These are phyloP conservation scores for Onthophagus sagittarius DNA, from an alignment of 2,888 invertebrate species.

Conservation along the genomic window DNA sequence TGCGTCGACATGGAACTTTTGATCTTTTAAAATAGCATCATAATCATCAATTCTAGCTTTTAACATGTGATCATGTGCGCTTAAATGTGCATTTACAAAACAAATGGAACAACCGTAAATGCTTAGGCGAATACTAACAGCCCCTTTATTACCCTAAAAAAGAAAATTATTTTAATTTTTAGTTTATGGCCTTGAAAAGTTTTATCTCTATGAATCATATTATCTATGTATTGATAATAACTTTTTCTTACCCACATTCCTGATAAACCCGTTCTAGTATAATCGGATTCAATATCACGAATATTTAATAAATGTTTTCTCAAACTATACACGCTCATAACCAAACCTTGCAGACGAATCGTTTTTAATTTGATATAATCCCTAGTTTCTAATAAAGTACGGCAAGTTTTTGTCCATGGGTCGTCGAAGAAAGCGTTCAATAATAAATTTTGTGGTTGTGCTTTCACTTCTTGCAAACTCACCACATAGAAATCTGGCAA, in stretches of 20 bases:
- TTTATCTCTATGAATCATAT: neutral
- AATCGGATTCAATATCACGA: constrained; percentile 80
- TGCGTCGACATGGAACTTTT: constrained; percentile 72
- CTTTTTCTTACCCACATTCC: constrained; percentile 80
- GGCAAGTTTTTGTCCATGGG: constrained; percentile 77
- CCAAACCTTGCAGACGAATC: constrained; percentile 78
- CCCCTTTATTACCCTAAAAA: constrained; percentile 89
- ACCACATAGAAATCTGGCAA: constrained; percentile 82
- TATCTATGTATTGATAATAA: neutral
- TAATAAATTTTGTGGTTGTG: constrained; percentile 80
- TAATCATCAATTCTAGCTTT: constrained; percentile 86
- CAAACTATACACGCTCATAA: constrained; percentile 73
- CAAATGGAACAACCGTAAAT: constrained; percentile 86
- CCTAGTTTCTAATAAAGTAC: constrained; percentile 62
- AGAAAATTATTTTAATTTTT: neutral
- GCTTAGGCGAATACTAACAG: constrained; percentile 81
- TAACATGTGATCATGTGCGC: constrained; percentile 82
- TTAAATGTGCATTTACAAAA: constrained; percentile 85
- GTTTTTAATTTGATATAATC: constrained; percentile 77
- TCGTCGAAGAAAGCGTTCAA: constrained; percentile 78
- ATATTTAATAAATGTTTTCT: constrained; percentile 77
- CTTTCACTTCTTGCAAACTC: constrained; percentile 85
- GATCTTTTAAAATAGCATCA: constrained; percentile 78
- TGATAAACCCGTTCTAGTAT: constrained; percentile 84
- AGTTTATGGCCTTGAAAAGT: neutral